These are phyloP conservation scores for Pogonocichla stellata DNA, from an alignment of 2,113 vertebrate genomes.

Conservation along the genomic window DNA sequence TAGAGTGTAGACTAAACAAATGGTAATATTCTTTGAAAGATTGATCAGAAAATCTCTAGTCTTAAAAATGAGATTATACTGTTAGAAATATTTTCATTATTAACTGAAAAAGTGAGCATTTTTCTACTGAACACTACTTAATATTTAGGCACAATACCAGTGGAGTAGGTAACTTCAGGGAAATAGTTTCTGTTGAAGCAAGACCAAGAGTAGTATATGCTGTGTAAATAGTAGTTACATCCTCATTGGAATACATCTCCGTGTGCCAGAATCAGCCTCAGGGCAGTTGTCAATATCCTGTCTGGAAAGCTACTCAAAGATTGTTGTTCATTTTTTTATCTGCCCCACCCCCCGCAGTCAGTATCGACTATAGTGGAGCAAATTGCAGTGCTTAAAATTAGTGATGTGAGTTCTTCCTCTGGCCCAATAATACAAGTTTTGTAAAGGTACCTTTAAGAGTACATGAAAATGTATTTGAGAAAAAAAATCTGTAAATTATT, in stretches of 20 bases:
- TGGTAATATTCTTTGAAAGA: background rate
- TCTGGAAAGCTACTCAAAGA: background rate
- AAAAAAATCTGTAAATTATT: background rate
- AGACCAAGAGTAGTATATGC: background rate
- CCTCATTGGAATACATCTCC: accelerated
- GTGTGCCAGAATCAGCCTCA: background rate
- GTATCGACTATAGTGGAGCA: background rate
- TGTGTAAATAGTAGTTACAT: background rate
- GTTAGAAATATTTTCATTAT: background rate
- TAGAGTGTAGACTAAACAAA: background rate
- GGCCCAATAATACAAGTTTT: background rate
- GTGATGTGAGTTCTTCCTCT: background rate
- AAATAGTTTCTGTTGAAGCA: background rate
- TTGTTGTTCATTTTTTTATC: background rate
- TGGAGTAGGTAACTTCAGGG: background rate
- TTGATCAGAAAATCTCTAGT: background rate
- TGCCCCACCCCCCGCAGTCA: background rate
- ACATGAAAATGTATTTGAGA: background rate
- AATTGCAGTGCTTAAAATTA: background rate
- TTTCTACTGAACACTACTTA: background rate
- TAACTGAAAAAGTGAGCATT: background rate
- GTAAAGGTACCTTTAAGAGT: background rate
- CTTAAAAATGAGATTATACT: background rate
- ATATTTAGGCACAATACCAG: background rate
- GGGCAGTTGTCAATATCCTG: background rate